These are phyloP conservation scores for Pelagia noctiluca DNA, from an alignment of 30 jellyfish, hydroid and myxozoan species.

Conservation along the genomic window DNA sequence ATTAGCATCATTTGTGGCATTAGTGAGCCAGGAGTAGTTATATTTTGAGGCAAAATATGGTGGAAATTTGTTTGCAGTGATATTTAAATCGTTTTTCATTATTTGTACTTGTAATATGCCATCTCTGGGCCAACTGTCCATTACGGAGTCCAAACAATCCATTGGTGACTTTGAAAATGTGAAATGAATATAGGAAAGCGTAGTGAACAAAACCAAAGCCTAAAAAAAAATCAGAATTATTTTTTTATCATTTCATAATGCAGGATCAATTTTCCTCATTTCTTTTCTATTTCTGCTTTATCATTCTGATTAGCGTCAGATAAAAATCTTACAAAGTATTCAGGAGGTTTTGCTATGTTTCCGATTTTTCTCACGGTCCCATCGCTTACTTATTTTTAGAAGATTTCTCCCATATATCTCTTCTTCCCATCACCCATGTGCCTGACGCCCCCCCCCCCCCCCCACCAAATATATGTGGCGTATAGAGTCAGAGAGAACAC, in stretches of 20 bases:
- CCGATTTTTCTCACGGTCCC: neutral
- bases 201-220: conserved; percentile 80
- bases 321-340: too few relatives aligned
- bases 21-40: conserved; percentile 33
- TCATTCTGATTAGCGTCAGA: neutral
- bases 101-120: conserved; percentile 87
- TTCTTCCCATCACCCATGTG: too few relatives aligned
- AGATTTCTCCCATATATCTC: too few relatives aligned
- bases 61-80: neutral
- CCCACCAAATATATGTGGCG: too few relatives aligned
- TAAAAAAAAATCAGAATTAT: conserved; percentile 2
- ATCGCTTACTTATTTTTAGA: too few relatives aligned
- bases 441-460: too few relatives aligned
- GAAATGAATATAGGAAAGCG: conserved; percentile 78
- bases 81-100: conserved; percentile 12
- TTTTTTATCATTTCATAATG: too few relatives aligned
- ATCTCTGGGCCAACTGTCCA: conserved; percentile 89
- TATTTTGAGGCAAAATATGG: conserved; percentile 57
- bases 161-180: conserved; percentile 80
- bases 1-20: neutral
- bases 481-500: too few relatives aligned
- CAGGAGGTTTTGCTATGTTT: neutral
- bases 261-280: neutral
- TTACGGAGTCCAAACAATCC: conserved; percentile 73
- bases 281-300: neutral